Evolutionary conservation across 2,113 vertebrate species (phyloP).

Genomic region (Sphaerodactylus townsendi): DNA sequence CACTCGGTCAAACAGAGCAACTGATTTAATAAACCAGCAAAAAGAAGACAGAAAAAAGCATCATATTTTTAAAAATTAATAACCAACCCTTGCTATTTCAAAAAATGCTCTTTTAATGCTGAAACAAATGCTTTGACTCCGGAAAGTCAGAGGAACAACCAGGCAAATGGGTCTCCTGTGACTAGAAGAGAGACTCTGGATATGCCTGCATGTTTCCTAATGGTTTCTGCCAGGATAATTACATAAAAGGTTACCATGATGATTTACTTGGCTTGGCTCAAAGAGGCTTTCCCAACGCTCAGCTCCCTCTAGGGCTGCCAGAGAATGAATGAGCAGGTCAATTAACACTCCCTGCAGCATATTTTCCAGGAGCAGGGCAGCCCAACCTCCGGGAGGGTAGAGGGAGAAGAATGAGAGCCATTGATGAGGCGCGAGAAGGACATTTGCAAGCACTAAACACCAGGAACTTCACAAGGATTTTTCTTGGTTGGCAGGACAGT

Average conservation of each 20-base stretch:
- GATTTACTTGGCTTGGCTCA: not conserved
- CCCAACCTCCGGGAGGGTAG: not conserved
- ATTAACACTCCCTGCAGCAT: not conserved
- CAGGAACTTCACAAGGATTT: not conserved
- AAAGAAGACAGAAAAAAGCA: not conserved
- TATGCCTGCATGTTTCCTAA: not conserved
- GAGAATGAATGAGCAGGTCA: not conserved
- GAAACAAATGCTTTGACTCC: slow-evolving; percentile 34
- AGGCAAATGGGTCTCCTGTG: slow-evolving; percentile 1
- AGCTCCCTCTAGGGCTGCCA: not conserved
- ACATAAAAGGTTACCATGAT: not conserved
- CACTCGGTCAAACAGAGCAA: slow-evolving; percentile 8
- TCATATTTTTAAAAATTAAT: slow-evolving; percentile 53
- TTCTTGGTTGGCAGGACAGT: not conserved
- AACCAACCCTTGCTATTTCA: slow-evolving; percentile 8
- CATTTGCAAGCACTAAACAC: not conserved
- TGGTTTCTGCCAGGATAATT: slow-evolving; percentile 34
- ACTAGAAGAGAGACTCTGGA: slow-evolving; percentile 33
- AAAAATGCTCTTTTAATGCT: slow-evolving; percentile 15
- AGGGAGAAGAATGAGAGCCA: not conserved
- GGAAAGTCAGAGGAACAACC: not conserved
- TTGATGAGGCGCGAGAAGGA: not conserved
- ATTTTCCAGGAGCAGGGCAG: not conserved
- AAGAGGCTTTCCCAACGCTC: not conserved
- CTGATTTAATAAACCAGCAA: not conserved